Evolutionary conservation across 2,888 invertebrate genomes (phyloP), one percentile per base, ranked within the genome.

Genomic region (Phorcus lineatus): DNA sequence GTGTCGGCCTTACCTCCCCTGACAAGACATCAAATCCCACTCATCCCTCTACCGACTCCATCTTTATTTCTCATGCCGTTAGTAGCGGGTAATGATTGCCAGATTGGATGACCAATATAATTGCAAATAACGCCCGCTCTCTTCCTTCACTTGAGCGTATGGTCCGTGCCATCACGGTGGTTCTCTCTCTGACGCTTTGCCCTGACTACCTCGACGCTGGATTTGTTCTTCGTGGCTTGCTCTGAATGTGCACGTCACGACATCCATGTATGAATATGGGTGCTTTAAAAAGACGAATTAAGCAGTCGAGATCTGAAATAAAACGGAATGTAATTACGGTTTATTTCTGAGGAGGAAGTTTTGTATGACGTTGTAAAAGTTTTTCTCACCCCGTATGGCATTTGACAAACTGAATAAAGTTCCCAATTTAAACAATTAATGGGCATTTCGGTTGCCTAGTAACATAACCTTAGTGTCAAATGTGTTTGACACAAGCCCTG

Each of bases 101-200:
- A 81, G 79, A 81, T 78, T 82, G 82, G 74, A 80, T 57, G 78
- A 70, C 81, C 82, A 85, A 85, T 85, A 84, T 83, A 85, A 85
- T 85, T 85, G 85, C 83, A 85, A 85, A 85, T 85, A 54, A 80
- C 66, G 57, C 75, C 70, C 77, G 76, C 77, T 53, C 53, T 36
- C 74, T 22, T 76, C 22, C 6, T 22, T 28, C 76, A 31, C 24
- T 53, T 28, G 28, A 16, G 40, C 28, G 17, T 76, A 54, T 57
- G 54, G 53, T 76, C 55, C 76, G 54, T 54, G 76, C 76, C 55
- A 17, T 55, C 36, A 70, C 40, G 28, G 36, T 7, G 70, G 40
- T 70, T 70, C 70, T 13, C n/a, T 40, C 36, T 19, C 24, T 70
- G 70, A 16, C 40, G 70, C 28, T 40, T 13, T 31, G 40, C 40